phyloP scores from a whole-genome alignment of 2,888 invertebrate species.

The Teinopalpus imperialis region DNA sequence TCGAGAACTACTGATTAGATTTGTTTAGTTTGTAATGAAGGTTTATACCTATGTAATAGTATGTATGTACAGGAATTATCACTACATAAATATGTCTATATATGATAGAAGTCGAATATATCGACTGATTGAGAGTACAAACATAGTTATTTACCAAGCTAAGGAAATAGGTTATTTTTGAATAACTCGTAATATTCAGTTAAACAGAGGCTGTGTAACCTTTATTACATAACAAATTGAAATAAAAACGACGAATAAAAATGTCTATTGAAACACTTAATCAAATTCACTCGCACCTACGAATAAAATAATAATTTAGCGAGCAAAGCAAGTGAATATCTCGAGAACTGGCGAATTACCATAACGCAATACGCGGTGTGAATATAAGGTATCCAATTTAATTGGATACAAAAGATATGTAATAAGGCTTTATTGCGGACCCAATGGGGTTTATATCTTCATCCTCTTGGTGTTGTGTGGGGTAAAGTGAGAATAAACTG shows the following conservation, averaged over 20 bases:
- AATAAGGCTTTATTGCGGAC: slow-evolving; percentile 59
- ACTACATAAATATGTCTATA: too few relatives aligned
- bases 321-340: slow-evolving; percentile 27
- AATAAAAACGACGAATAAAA: slow-evolving; percentile 4
- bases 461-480: slow-evolving; percentile 39
- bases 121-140: too few relatives aligned
- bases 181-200: too few relatives aligned
- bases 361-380: slow-evolving; percentile 32
- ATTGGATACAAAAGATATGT: slow-evolving; percentile 64
- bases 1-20: too few relatives aligned
- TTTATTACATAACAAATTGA: too few relatives aligned
- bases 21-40: too few relatives aligned
- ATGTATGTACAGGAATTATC: too few relatives aligned
- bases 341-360: slow-evolving; percentile 35
- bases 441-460: slow-evolving; percentile 50
- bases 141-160: too few relatives aligned
- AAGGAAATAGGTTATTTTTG: too few relatives aligned
- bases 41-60: too few relatives aligned
- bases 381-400: slow-evolving; percentile 47
- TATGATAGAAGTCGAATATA: too few relatives aligned
- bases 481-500: slow-evolving; percentile 36
- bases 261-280: slow-evolving; percentile 11
- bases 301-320: slow-evolving; percentile 17
- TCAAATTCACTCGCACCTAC: slow-evolving; percentile 22
- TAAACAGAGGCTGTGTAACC: too few relatives aligned